Conservation (phyloP, 2,113 vertebrate species). For the Calyptomena viridis region DNA sequence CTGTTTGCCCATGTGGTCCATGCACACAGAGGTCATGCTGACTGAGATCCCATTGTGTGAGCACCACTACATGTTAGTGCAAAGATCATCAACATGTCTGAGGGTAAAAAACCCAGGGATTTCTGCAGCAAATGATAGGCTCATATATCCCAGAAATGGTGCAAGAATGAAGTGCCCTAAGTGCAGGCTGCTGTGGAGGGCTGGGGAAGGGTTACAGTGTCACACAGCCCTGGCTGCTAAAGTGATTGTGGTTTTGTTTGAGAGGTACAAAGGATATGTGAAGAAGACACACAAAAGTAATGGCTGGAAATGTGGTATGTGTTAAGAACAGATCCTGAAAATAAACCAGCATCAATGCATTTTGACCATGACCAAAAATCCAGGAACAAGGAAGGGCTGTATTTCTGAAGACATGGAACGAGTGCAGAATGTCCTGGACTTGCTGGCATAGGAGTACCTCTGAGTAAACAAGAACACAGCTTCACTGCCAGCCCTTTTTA, state of each 20-base stretch:
- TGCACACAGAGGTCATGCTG: fast-evolving
- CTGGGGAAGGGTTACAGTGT: neutral
- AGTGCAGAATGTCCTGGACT: neutral
- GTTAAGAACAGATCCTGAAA: neutral
- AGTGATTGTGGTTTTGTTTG: neutral
- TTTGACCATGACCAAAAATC: neutral
- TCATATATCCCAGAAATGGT: neutral
- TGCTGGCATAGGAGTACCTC: neutral
- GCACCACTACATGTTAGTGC: fast-evolving
- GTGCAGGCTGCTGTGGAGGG: neutral
- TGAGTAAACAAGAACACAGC: neutral
- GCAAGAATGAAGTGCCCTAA: neutral
- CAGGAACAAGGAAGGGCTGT: neutral
- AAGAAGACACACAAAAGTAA: neutral
- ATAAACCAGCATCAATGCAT: neutral
- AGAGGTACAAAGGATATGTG: neutral
- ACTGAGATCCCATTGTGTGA: neutral
- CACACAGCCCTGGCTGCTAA: neutral
- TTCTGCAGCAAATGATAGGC: neutral
- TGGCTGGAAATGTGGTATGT: neutral
- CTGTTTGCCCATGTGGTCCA: neutral
- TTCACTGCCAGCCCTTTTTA: neutral
- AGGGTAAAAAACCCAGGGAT: neutral
- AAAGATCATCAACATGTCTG: neutral
- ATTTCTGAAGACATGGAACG: neutral